Base-by-base conservation (phyloP, 1,140 invertebrate species). In the Saccostrea echinata region DNA sequence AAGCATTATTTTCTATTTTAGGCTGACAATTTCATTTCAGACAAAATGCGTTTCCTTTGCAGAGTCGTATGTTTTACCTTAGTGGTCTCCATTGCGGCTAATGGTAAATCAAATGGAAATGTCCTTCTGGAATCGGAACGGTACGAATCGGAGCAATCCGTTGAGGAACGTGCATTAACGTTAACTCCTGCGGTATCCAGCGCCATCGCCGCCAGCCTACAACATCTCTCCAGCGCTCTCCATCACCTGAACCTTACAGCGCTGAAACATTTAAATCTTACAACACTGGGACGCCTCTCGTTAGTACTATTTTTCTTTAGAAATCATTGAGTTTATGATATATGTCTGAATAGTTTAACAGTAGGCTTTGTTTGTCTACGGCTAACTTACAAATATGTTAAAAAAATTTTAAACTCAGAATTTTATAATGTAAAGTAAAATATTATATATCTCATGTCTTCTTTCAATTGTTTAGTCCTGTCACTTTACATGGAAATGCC, bases 401-500 rank as follows among this genome's bases (percentile, higher is more conserved):
- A n/a, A n/a, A n/a, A n/a, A n/a, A n/a, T n/a, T n/a, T n/a, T n/a
- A n/a, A n/a, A n/a, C n/a, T n/a, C n/a, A n/a, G n/a, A n/a, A n/a
- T n/a, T n/a, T n/a, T n/a, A n/a, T n/a, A n/a, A n/a, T n/a, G n/a
- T n/a, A n/a, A n/a, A n/a, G n/a, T n/a, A n/a, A n/a, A n/a, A n/a
- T n/a, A n/a, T n/a, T n/a, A n/a, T n/a, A n/a, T n/a, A n/a, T 21
- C 18, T 18, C 21, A 1, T n/a, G n/a, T 61, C 21, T n/a, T 61
- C 16, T 61, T 61, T 61, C 0, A 16, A 21, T 21, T 21, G 18
- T n/a, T 61, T 61, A 76, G 68, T 16, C 68, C 30, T 27, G 68
- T 76, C 30, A 76, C 68, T 33, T 16, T 76, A 30, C 68, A 76
- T 13, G 68, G 68, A 33, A 76, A 33, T 30, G 68, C 68, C 68